Base-by-base conservation (phyloP, 2,797 vertebrate genomes). In the Eutrigla gurnardus region DNA sequence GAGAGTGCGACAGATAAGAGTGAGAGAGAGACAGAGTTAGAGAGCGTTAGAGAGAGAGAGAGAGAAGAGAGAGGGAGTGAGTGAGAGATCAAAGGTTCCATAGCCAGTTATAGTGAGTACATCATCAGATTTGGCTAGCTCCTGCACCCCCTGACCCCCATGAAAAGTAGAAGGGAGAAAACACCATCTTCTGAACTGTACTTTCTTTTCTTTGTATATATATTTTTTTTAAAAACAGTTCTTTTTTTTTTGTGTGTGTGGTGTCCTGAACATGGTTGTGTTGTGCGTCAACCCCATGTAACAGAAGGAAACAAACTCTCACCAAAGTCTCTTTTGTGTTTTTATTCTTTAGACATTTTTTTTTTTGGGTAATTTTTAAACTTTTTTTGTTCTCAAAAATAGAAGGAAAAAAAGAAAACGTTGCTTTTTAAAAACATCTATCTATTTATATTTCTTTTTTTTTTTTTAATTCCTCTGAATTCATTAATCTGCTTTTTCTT, bases 321-420 rank as follows among this genome's bases (percentile, higher is more conserved):
- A 85, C 85, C 91, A 91, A 91, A 91, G 89, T 91, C 88, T 89
- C 82, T 83, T 89, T 84, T 76, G 73, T 88, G 68, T 88, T 88
- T 82, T 88, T 76, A 79, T 55, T 88, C 82, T 93, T 93, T 90
- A 78, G 74, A 87, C 70, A 17, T 61, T 86, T 86, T 81, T 89
- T 86, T 77, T 81, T 89, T 91, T 86, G 76, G 68, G n/a, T 46
- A 37, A 58, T 65, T 91, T 91, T 90, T 71, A 73, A 25, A 75
- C 52, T 53, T 88, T 93, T 93, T 94, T 95, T 92, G 90, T 94
- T 95, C 86, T 95, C 92, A 95, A 95, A 95, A 95, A 95, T 95
- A 95, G 92, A 95, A 94, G 92, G 86, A 91, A 95, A 93, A 86
- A 93, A 93, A 92, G 81, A 89, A 91, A 94, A 94, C 86, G 74